Evolutionary conservation across 2,888 invertebrate species (phyloP), one percentile per base, ranked within the genome.

Genomic region (Stenotaenia linearis): DNA sequence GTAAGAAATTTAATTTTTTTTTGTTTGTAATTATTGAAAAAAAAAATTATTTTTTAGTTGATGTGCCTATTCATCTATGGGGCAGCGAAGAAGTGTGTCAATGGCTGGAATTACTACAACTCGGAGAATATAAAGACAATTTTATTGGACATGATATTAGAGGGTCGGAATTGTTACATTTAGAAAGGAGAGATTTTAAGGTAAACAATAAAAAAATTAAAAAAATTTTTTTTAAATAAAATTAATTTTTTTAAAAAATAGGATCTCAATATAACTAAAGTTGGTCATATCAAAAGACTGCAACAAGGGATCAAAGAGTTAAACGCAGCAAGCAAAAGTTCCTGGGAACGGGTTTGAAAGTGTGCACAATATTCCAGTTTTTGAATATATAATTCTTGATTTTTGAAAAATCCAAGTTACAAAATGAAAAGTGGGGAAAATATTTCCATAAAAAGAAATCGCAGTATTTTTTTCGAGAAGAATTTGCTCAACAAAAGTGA

Each of bases 261-360:
- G 85, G 98, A 98, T 82, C 89, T 98, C 75, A 97, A 97, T 9
- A 92, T 98, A 79, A 92, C 92, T 10, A 98, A 98, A 88, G 95
- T 98, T 78, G 98, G 98, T 0, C 98, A 98, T 86, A 92, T 97
- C 35, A 98, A 98, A 88, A 90, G 98, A 84, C 94, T 98, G 83
- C 90, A 96, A 82, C 95, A 96, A 86, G 96, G 94, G 25, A 94
- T 97, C 81, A 94, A 94, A 87, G 96, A 97, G 9, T 40, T 77
- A 21, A 37, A 21, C 12, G 15, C 77, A 9, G 40, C 37, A n/a
- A 25, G 37, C 15, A 35, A 40, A 35, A 37, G 12, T 25, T 37
- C 40, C 12, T 77, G 77, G 77, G 77, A 77, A 35, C 18, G 56
- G 56, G 56, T 56, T n/a, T 56, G 56, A 56, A 50, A 56, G 21